A percentile compares a stretch with the other conserved stretches of the same genome.
phyloP scores from a whole-genome alignment of 2,888 invertebrate genomes.

The Cremastobaeus sp. region DNA sequence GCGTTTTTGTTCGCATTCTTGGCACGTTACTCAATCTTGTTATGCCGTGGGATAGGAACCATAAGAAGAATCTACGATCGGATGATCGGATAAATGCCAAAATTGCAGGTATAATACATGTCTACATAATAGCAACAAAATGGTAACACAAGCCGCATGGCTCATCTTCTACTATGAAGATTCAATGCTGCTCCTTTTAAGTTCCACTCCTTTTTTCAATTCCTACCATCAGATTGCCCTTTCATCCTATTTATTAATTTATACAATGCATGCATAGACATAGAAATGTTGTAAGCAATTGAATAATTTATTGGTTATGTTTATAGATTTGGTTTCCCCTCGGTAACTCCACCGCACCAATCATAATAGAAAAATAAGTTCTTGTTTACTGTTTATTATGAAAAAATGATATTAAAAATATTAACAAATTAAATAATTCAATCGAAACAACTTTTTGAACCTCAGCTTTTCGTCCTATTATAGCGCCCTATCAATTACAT shows the following conservation, averaged over 20 bases:
- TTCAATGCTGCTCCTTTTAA: slow-evolving; percentile 72
- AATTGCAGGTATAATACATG: slow-evolving; percentile 76
- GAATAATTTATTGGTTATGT: too few species aligned
- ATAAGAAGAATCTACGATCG: slow-evolving; percentile 66
- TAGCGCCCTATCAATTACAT: too few species aligned
- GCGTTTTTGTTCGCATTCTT: slow-evolving; percentile 25
- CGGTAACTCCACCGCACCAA: background rate
- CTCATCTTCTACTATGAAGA: slow-evolving; percentile 46
- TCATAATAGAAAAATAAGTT: background rate
- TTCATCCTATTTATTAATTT: too few species aligned
- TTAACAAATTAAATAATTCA: too few species aligned
- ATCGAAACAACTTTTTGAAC: too few species aligned
- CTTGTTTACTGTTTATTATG: too few species aligned
- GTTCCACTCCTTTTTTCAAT: too few species aligned
- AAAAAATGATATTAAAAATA: too few species aligned
- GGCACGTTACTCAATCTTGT: slow-evolving; percentile 35
- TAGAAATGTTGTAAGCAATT: too few species aligned
- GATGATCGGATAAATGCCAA: slow-evolving; percentile 70
- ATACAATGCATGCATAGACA: too few species aligned
- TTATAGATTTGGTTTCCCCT: background rate
- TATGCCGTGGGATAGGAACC: slow-evolving; percentile 48
- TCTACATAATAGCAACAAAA: slow-evolving; percentile 70
- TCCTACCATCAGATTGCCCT: too few species aligned
- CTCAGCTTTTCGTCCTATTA: too few species aligned
- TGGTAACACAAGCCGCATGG: slow-evolving; percentile 72